Conservation (phyloP, 2,888 invertebrate genomes). For the Drosophila atroscutellata region DNA sequence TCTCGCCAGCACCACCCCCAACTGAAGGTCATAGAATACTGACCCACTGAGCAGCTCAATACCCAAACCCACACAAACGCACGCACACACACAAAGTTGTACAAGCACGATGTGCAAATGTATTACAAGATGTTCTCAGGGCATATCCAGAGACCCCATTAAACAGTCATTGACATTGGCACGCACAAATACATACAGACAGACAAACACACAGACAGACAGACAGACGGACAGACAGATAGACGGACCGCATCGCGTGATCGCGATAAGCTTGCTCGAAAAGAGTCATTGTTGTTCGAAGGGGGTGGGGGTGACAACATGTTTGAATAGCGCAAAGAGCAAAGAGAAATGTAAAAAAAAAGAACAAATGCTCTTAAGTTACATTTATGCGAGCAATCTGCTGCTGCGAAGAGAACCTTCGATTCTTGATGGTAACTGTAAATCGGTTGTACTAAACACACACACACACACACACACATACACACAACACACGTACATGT, state of each 20-base stretch:
- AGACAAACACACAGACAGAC: constrained; percentile 1
- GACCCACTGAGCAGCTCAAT: constrained; percentile 43
- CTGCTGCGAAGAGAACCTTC: background rate
- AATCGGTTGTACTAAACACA: background rate
- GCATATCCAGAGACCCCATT: constrained; percentile 42
- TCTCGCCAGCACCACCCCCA: background rate
- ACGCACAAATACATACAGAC: constrained; percentile 5
- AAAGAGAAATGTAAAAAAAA: constrained; percentile 10
- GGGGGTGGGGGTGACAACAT: constrained; percentile 5
- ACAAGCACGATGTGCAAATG: background rate
- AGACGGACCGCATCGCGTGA: constrained; percentile 44
- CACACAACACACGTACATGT: background rate
- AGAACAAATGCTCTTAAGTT: constrained; percentile 15
- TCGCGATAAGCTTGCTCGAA: constrained; percentile 43
- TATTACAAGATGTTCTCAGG: constrained; percentile 27
- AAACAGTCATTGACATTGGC: constrained; percentile 53
- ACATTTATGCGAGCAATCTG: background rate
- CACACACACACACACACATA: background rate
- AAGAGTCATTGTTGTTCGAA: background rate
- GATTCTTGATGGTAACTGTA: background rate
- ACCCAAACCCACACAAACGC: constrained; percentile 9
- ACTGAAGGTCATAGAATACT: constrained; percentile 49
- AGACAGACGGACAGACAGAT: background rate
- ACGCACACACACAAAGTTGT: constrained; percentile 1
- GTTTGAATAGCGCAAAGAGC: constrained; percentile 28